Evolutionary conservation across 2,113 vertebrate genomes (phyloP), one percentile per base, ranked within the genome.

Genomic region (Lasiurus borealis): DNA sequence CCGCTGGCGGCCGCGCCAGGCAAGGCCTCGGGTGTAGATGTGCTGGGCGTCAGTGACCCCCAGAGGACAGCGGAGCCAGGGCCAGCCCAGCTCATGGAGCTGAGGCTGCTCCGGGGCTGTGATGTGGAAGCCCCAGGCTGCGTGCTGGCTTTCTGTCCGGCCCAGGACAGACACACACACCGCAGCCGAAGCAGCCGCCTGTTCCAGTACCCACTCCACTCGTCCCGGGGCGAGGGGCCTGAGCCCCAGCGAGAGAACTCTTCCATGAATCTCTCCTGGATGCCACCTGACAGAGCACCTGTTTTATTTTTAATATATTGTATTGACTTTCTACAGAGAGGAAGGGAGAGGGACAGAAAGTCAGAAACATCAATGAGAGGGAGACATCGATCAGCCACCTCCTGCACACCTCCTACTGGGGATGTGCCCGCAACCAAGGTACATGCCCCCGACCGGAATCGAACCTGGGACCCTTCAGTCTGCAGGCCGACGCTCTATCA

Each of bases 21-120:
- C 14, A 23, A 71, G 85, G 73, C 85, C 57, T 81, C 93, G 34
- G n/a, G 23, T 36, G 46, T 66, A 80, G 71, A 85, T 48, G 64
- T 12, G 46, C 25, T 7, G 73, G 44, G 80, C 94, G 89, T 25
- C 62, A 34, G 9, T 8, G 2, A 59, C 85, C 92, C n/a, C 66
- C 19, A 8, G 81, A 29, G 89, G 66, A 40, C 40, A 5, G 40
- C 40, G 5, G n/a, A n/a, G 40, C 40, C 40, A 5, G 3, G 18
- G 34, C 34, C 34, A 93, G 83, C 57, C 19, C 18, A 34, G 90
- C 27, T n/a, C 6, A 11, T 14, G 81, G 29, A 15, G 7, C 4
- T 75, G 44, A 46, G 40, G n/a, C 31, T 5, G 34, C 36, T 62
- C 46, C 50, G 1, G 9, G 34, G 62, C 10, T 21, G 1, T 5